Evolutionary conservation across 35 echinoderm and acorn worm species (phyloP).

Genomic region (Heliocidaris erythrogramma): DNA sequence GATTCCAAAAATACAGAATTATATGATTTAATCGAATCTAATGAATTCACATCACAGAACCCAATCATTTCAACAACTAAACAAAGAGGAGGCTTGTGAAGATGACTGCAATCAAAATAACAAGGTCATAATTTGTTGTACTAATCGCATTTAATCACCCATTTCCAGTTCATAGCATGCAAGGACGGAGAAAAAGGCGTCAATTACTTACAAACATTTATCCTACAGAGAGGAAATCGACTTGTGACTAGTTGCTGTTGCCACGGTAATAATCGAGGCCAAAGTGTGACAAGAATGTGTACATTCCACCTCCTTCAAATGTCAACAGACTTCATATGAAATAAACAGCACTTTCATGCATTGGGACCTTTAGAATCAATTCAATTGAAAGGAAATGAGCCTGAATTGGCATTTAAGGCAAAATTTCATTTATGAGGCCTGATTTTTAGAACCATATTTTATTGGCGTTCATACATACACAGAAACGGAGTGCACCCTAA

Average conservation of each 20-base stretch:
- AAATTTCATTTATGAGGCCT: not conserved
- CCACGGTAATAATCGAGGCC: not conserved
- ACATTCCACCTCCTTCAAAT: not conserved
- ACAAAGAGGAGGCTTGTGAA: not conserved
- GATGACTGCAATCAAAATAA: not conserved
- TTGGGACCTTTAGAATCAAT: not conserved
- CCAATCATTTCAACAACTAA: no score
- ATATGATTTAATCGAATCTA: no score
- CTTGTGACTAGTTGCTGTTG: not conserved
- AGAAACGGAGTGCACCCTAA: not conserved
- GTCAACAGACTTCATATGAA: not conserved
- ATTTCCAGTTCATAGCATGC: not conserved
- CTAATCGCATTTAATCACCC: not conserved
- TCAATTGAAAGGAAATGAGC: conserved; percentile 4
- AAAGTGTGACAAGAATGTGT: conserved; percentile 1
- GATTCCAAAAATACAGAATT: no score
- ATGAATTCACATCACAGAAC: no score
- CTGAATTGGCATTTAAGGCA: not conserved
- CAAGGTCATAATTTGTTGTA: not conserved
- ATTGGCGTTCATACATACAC: not conserved
- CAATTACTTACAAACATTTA: conserved; percentile 12
- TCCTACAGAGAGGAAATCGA: not conserved
- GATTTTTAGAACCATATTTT: not conserved
- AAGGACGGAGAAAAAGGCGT: not conserved
- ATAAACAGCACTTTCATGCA: not conserved